phyloP scores from a whole-genome alignment of 2,797 vertebrate genomes.

The Macropus fuliginosus region DNA sequence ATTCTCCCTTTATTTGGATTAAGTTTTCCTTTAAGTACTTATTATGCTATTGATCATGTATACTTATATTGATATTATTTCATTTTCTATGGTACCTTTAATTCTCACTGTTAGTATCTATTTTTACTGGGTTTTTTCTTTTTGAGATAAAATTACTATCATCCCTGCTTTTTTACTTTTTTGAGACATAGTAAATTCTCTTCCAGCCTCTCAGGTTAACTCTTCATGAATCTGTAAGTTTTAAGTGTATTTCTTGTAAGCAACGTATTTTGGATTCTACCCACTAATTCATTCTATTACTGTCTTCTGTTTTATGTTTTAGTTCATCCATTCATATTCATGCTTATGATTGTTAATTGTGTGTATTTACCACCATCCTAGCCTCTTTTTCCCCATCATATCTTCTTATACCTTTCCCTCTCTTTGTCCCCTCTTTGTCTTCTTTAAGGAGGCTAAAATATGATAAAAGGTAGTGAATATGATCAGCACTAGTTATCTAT shows the following conservation, averaged over 20 bases:
- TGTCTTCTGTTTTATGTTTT: not conserved
- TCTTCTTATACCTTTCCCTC: not conserved
- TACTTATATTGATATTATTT: not conserved
- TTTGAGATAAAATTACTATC: not conserved
- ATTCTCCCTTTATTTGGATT: not conserved
- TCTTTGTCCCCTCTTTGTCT: not conserved
- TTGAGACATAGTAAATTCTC: not conserved
- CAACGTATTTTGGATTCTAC: not conserved
- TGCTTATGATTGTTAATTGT: not conserved
- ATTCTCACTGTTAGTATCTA: not conserved
- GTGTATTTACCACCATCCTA: not conserved
- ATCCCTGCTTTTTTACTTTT: not conserved
- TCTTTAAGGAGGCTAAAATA: not conserved
- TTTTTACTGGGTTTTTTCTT: not conserved
- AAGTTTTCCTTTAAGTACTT: not conserved
- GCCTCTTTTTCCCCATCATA: not conserved
- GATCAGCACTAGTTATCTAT: not conserved
- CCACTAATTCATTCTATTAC: not conserved
- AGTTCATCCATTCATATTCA: not conserved
- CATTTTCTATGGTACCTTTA: not conserved
- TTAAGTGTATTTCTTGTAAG: not conserved
- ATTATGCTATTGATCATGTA: not conserved
- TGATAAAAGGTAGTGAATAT: not conserved
- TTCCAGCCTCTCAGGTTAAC: not conserved
- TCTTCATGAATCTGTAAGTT: not conserved